phyloP scores from a whole-genome alignment of 2,888 invertebrate genomes.

The Sthenelais limicola region DNA sequence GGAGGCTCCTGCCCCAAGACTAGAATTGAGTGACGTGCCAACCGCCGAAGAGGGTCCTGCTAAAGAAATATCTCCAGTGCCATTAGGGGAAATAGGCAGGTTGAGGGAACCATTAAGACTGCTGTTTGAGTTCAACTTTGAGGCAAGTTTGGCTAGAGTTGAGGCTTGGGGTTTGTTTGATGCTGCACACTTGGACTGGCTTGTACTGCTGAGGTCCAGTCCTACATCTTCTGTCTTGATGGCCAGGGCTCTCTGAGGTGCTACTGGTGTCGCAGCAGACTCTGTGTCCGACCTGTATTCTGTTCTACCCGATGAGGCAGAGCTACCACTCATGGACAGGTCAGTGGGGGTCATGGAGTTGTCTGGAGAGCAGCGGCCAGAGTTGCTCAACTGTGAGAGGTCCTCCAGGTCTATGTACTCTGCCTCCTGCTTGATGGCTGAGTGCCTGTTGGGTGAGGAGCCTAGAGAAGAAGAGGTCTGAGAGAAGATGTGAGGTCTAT shows the following conservation, averaged over 20 bases:
- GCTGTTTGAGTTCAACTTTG: slow-evolving; percentile 52
- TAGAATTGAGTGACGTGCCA: background rate
- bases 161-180: slow-evolving; percentile 31
- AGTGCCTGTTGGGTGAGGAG: background rate
- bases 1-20: background rate
- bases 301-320: too few species aligned
- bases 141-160: slow-evolving; percentile 46
- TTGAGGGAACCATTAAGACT: slow-evolving; percentile 60
- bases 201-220: slow-evolving; percentile 7
- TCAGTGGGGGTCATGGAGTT: slow-evolving; percentile 16
- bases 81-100: slow-evolving; percentile 56
- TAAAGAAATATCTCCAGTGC: too few species aligned
- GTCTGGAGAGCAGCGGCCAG: background rate
- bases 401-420: slow-evolving; percentile 47
- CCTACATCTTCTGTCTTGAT: background rate
- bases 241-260: background rate
- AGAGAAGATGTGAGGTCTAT: background rate
- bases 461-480: background rate
- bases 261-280: too few species aligned
- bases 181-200: background rate
- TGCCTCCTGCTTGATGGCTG: slow-evolving; percentile 15
- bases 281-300: background rate
- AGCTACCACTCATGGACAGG: slow-evolving; percentile 9
- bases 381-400: slow-evolving; percentile 18
- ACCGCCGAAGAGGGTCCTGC: too few species aligned